Evolutionary conservation across 2,888 invertebrate species (phyloP).

Genomic region (Perizoma flavofasciatum): DNA sequence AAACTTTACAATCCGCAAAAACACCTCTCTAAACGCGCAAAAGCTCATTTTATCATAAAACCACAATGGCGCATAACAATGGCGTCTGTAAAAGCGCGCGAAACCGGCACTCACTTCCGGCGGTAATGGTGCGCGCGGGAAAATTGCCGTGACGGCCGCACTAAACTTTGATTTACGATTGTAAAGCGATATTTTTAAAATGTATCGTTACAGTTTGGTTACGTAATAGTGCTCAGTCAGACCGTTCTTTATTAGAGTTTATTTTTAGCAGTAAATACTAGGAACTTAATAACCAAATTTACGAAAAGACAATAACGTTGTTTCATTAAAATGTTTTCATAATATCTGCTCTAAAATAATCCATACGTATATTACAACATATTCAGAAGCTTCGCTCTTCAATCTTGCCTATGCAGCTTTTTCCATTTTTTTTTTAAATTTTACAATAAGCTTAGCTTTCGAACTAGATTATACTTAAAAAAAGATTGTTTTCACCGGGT

Average conservation of each 20-base stretch:
- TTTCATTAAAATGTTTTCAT: too few relatives aligned
- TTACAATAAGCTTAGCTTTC: too few relatives aligned
- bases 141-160: constrained; percentile 62
- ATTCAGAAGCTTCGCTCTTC: too few relatives aligned
- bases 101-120: constrained; percentile 69
- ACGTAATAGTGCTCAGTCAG: constrained; percentile 18
- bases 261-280: not conserved
- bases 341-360: too few relatives aligned
- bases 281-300: too few relatives aligned
- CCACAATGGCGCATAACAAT: constrained; percentile 38
- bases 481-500: too few relatives aligned
- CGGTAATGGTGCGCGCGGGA: constrained; percentile 70
- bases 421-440: too few relatives aligned
- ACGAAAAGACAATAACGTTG: too few relatives aligned
- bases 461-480: too few relatives aligned
- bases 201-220: constrained; percentile 42
- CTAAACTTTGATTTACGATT: constrained; percentile 57
- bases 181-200: constrained; percentile 48
- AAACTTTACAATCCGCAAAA: constrained; percentile 21
- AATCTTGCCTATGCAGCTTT: too few relatives aligned
- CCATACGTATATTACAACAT: too few relatives aligned
- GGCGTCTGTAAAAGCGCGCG: constrained; percentile 63
- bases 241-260: constrained; percentile 10
- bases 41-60: constrained; percentile 23
- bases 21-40: constrained; percentile 3